phyloP scores from a whole-genome alignment of 2,888 invertebrate species.

The Drosophila acutilabella region DNA sequence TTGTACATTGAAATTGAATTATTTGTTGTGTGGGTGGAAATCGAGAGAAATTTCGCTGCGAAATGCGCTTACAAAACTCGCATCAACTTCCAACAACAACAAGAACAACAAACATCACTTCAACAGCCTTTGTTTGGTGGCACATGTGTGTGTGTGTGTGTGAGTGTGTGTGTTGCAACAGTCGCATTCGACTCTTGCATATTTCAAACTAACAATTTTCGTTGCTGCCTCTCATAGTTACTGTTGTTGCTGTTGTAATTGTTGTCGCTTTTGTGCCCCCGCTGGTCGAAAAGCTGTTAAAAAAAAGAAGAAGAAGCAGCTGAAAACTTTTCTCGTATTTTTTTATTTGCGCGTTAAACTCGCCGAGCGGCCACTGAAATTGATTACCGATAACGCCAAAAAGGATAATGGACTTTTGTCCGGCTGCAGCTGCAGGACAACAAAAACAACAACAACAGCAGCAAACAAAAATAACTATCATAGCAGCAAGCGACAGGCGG shows the following conservation, averaged over 20 bases:
- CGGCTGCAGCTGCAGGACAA: slow-evolving; percentile 42
- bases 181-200: slow-evolving; percentile 60
- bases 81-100: slow-evolving; percentile 43
- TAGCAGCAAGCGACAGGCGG: slow-evolving; percentile 15
- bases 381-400: slow-evolving; percentile 78
- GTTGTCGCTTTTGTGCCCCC: slow-evolving; percentile 56
- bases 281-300: slow-evolving; percentile 50
- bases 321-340: slow-evolving; percentile 14
- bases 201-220: slow-evolving; percentile 76
- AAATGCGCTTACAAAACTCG: slow-evolving; percentile 63
- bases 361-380: slow-evolving; percentile 64
- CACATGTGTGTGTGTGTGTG: slow-evolving; percentile 20
- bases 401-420: slow-evolving; percentile 80
- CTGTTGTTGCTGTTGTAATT: slow-evolving; percentile 7
- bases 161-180: neutral
- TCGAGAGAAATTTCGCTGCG: slow-evolving; percentile 55
- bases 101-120: slow-evolving; percentile 67
- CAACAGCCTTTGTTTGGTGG: slow-evolving; percentile 68
- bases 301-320: slow-evolving; percentile 28
- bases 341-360: slow-evolving; percentile 27
- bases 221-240: slow-evolving; percentile 25
- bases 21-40: slow-evolving; percentile 51
- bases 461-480: slow-evolving; percentile 14
- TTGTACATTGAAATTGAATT: slow-evolving; percentile 75
- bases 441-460: slow-evolving; percentile 16